phyloP scores from a whole-genome alignment of 2,888 invertebrate species.

The Erynnis tages region DNA sequence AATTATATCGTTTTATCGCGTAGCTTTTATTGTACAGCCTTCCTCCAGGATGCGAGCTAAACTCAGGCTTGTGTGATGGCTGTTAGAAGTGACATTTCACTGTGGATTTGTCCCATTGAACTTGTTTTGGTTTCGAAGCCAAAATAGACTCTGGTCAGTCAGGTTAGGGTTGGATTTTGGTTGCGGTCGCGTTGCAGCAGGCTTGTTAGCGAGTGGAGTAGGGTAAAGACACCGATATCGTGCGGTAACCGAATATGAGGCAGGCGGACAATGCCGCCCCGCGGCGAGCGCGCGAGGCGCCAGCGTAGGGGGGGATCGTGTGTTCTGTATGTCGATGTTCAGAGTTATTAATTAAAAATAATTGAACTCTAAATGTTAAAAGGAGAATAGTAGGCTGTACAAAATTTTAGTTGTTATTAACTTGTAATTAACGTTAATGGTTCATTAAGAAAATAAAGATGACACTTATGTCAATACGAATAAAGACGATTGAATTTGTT shows the following conservation, averaged over 20 bases:
- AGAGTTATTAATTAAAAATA: slow-evolving; percentile 33
- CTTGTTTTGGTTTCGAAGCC: background rate
- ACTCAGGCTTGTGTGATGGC: slow-evolving; percentile 29
- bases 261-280: slow-evolving; percentile 73
- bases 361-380: too few species aligned
- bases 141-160: background rate
- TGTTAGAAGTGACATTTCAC: background rate
- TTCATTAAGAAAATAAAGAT: too few species aligned
- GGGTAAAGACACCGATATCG: slow-evolving; percentile 62
- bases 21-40: slow-evolving; percentile 34
- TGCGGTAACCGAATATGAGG: slow-evolving; percentile 79
- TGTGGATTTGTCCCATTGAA: background rate
- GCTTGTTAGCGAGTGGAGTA: slow-evolving; percentile 40
- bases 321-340: slow-evolving; percentile 13
- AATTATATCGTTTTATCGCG: slow-evolving; percentile 61
- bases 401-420: too few species aligned
- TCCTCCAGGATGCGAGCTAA: slow-evolving; percentile 26
- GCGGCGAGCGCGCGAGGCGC: slow-evolving; percentile 70
- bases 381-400: too few species aligned
- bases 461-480: too few species aligned
- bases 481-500: too few species aligned
- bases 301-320: slow-evolving; percentile 55
- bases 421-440: too few species aligned
- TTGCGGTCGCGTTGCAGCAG: slow-evolving; percentile 35
- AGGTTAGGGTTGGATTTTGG: slow-evolving; percentile 35